Evolutionary conservation across 2,888 invertebrate genomes (phyloP).

Genomic region (Drosophila neotestacea): DNA sequence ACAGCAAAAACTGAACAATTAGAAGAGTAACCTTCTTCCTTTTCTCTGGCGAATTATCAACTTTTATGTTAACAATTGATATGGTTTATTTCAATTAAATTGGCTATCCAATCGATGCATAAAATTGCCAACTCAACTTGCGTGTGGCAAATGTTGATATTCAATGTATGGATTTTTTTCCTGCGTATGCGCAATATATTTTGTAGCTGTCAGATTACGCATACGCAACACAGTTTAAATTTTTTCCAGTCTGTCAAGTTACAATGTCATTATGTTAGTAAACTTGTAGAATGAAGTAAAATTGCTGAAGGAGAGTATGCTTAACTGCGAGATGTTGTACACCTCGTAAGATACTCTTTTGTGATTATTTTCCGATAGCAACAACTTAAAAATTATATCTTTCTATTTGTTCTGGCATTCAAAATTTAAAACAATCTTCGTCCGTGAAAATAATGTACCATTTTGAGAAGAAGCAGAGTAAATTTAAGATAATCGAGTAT

Average conservation of each 20-base stretch:
- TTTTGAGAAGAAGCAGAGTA: no score
- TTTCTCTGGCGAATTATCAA: slow-evolving; percentile 12
- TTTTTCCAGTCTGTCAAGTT: slow-evolving; percentile 7
- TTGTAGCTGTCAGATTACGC: slow-evolving; percentile 29
- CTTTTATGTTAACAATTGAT: slow-evolving; percentile 19
- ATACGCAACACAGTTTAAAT: no score
- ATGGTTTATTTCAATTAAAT: background rate
- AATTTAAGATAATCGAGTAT: no score
- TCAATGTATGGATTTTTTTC: slow-evolving; percentile 23
- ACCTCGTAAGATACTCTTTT: no score
- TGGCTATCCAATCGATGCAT: slow-evolving; percentile 18
- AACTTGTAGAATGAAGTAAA: background rate
- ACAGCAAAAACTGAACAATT: slow-evolving; percentile 13
- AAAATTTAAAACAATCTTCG: no score
- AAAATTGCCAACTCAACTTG: slow-evolving; percentile 21
- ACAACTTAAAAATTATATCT: no score
- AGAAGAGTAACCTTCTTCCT: background rate
- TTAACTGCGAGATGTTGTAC: background rate
- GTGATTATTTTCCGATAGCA: no score
- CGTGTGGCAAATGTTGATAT: slow-evolving; percentile 8
- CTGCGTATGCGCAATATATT: slow-evolving; percentile 24
- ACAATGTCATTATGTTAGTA: background rate
- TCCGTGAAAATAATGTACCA: no score
- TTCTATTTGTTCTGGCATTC: no score
- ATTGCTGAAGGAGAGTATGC: background rate